phyloP scores from a whole-genome alignment of 2,888 invertebrate genomes.

The Dryomyza anilis region DNA sequence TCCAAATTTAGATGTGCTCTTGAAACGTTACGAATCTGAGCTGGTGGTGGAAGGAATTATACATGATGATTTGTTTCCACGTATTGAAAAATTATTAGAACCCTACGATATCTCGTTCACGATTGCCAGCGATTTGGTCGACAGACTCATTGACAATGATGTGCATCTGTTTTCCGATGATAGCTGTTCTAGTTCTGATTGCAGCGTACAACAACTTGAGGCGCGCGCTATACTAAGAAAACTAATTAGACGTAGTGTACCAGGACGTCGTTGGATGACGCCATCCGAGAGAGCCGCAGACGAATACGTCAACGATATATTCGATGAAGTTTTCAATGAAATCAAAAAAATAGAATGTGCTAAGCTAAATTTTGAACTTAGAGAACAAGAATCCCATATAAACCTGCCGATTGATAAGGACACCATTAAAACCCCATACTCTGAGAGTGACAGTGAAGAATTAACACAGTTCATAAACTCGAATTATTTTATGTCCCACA shows the following conservation, averaged over 20 bases:
- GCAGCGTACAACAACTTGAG: slow-evolving; percentile 37
- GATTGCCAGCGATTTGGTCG: slow-evolving; percentile 43
- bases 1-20: slow-evolving; percentile 38
- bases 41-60: slow-evolving; percentile 40
- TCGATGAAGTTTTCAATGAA: slow-evolving; percentile 43
- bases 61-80: slow-evolving; percentile 59
- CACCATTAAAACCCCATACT: neutral
- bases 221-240: slow-evolving; percentile 48
- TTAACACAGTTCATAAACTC: neutral
- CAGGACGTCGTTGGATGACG: slow-evolving; percentile 50
- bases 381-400: neutral
- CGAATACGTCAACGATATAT: slow-evolving; percentile 42
- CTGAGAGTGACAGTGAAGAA: neutral
- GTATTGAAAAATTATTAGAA: slow-evolving; percentile 60
- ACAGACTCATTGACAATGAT: slow-evolving; percentile 50
- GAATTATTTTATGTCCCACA: too few relatives aligned
- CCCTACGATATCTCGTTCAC: slow-evolving; percentile 41
- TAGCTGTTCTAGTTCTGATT: slow-evolving; percentile 32
- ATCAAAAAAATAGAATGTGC: neutral
- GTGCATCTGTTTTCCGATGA: slow-evolving; percentile 44
- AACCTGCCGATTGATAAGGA: neutral
- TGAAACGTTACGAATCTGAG: slow-evolving; percentile 38
- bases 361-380: neutral
- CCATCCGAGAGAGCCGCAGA: slow-evolving; percentile 43
- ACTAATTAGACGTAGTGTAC: slow-evolving; percentile 46